A percentile compares a stretch with the other conserved stretches of the same genome.
phyloP scores from a whole-genome alignment of 2,888 invertebrate species.

The Linnaemya vulpina region DNA sequence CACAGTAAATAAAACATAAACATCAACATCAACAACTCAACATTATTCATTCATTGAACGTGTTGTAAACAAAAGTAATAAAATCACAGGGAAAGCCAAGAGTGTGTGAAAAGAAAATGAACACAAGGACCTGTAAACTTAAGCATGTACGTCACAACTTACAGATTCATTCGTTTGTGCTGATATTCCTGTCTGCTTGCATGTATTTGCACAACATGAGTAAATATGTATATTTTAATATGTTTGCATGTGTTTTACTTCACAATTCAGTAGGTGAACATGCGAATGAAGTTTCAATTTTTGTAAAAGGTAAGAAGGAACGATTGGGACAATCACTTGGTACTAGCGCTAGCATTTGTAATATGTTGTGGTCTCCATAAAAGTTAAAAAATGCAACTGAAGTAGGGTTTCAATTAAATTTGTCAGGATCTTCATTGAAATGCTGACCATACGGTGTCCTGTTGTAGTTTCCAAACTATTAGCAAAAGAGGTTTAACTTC shows the following conservation, averaged over 20 bases:
- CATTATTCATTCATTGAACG: constrained; percentile 20
- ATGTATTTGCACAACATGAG: not conserved
- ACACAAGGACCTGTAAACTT: not conserved
- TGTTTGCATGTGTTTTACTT: not conserved
- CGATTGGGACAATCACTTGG: not conserved
- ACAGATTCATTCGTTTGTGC: not conserved
- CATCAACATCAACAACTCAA: constrained; percentile 20
- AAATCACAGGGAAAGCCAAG: not conserved
- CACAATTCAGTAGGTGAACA: not conserved
- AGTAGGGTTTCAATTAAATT: no score
- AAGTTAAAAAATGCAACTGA: no score
- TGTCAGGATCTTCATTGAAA: no score
- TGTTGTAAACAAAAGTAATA: constrained; percentile 9
- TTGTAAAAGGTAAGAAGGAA: not conserved
- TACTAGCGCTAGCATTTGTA: no score
- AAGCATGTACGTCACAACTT: not conserved
- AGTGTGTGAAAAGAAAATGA: not conserved
- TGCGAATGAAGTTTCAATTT: not conserved
- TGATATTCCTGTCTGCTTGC: not conserved
- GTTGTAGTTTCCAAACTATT: no score
- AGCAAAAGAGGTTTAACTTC: no score
- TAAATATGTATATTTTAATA: not conserved
- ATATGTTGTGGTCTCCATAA: no score
- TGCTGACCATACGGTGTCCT: no score
- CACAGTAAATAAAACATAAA: constrained; percentile 30